A percentile compares a stretch with the other conserved stretches of the same genome.
These are phyloP conservation scores for Myoxocephalus aenaeus DNA, from an alignment of 2,797 vertebrate species.

Conservation along the genomic window DNA sequence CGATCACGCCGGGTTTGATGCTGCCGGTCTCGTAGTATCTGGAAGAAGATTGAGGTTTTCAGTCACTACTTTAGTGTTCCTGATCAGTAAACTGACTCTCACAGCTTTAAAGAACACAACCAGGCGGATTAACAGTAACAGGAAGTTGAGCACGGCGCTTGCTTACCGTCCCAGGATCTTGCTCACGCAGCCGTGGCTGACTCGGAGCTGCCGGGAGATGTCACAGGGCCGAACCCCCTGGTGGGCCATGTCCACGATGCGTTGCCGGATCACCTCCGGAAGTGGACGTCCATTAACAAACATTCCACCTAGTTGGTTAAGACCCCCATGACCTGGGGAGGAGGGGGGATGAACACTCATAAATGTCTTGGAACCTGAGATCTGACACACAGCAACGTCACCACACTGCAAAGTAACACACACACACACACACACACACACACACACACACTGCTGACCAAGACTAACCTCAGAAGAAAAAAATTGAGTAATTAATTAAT, in stretches of 20 bases:
- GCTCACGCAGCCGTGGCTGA: constrained; percentile 94
- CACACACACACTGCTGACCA: background rate
- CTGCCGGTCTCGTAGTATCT: constrained; percentile 96
- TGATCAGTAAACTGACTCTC: background rate
- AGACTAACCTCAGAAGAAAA: background rate
- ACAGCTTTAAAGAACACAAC: constrained; percentile 16
- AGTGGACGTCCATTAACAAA: constrained; percentile 94
- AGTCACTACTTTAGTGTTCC: background rate
- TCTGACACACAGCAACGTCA: background rate
- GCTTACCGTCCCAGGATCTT: constrained; percentile 94
- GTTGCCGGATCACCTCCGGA: constrained; percentile 93
- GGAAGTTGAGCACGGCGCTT: constrained; percentile 4
- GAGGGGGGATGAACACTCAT: constrained; percentile 84
- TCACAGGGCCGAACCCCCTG: constrained; percentile 93
- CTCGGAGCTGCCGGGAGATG: constrained; percentile 92
- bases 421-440: constrained; percentile 19
- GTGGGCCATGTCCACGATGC: constrained; percentile 94
- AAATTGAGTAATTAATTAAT: background rate
- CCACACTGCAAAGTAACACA: background rate
- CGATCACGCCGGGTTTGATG: constrained; percentile 94
- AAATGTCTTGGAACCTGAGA: constrained; percentile 77
- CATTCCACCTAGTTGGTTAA: constrained; percentile 95
- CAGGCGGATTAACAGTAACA: constrained; percentile 7
- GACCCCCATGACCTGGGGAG: constrained; percentile 91
- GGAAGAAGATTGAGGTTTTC: constrained; percentile 6